A percentile compares a stretch with the other conserved stretches of the same genome.
These are phyloP conservation scores for Todus mexicanus DNA, from an alignment of 2,797 vertebrate species.

Conservation along the genomic window DNA sequence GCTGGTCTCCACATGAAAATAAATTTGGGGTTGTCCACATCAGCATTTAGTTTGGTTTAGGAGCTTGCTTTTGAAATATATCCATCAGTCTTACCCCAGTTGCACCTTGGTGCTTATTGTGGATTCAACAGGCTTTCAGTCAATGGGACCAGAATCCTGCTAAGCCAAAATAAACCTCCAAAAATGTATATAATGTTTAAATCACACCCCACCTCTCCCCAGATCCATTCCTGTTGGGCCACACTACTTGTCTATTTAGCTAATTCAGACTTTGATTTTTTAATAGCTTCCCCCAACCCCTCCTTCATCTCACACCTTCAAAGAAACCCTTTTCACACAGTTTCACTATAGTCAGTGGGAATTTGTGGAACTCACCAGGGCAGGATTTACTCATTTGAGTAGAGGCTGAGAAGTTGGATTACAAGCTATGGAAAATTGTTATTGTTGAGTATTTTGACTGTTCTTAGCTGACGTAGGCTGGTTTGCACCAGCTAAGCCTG, in stretches of 20 bases:
- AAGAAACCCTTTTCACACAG: background rate
- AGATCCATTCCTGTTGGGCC: background rate
- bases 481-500: background rate
- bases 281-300: background rate
- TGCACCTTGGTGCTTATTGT: conserved; percentile 29
- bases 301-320: background rate
- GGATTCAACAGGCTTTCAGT: background rate
- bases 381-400: background rate
- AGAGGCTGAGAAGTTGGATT: background rate
- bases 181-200: conserved; percentile 12
- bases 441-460: background rate
- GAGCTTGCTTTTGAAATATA: conserved; percentile 23
- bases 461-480: background rate
- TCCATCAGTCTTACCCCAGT: background rate
- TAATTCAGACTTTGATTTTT: background rate
- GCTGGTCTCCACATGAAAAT: conserved; percentile 6
- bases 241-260: background rate
- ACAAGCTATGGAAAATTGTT: background rate
- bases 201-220: background rate
- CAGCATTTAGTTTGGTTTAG: conserved; percentile 25
- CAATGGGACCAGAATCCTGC: background rate
- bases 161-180: conserved; percentile 51
- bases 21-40: background rate
- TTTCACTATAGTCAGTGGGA: background rate
- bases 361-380: background rate